Evolutionary conservation across 2,888 invertebrate species (phyloP).

Genomic region (Drosophila histrio): DNA sequence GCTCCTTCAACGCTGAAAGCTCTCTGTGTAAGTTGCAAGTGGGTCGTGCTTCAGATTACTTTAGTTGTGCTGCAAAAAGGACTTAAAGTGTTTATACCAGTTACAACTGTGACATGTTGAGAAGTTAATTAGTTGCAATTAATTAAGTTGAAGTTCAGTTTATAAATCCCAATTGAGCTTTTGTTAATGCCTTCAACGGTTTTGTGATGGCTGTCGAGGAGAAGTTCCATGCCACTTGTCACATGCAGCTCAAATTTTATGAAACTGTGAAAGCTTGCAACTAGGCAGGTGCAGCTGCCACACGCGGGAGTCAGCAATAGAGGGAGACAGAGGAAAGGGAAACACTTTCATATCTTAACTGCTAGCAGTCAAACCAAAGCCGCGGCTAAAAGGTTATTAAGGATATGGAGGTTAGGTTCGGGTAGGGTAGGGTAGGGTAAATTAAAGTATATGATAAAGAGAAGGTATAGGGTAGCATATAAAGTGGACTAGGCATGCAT

Average conservation of each 20-base stretch:
- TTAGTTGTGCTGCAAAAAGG: neutral
- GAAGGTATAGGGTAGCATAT: neutral
- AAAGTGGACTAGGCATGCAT: neutral
- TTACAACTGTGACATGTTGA: neutral
- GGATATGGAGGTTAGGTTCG: slow-evolving; percentile 8
- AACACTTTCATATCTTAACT: slow-evolving; percentile 24
- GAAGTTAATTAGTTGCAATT: slow-evolving; percentile 29
- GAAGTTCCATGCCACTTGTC: slow-evolving; percentile 20
- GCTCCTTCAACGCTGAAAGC: neutral
- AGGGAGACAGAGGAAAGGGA: neutral
- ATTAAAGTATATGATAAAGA: no score
- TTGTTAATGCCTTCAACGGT: slow-evolving; percentile 8
- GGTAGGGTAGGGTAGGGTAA: neutral
- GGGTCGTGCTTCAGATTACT: neutral
- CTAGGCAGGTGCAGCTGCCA: neutral
- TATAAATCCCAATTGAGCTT: slow-evolving; percentile 24
- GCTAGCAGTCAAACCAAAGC: slow-evolving; percentile 28
- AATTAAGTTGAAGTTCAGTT: slow-evolving; percentile 12
- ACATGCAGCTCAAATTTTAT: slow-evolving; percentile 19
- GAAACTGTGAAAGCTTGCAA: slow-evolving; percentile 11
- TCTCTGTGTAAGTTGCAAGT: neutral
- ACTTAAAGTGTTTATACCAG: neutral
- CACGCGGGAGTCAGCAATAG: neutral
- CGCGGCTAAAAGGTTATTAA: slow-evolving; percentile 37
- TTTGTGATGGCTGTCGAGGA: neutral